Percentiles rank a stretch among this genome's conserved stretches.
Conservation (phyloP, 2,888 invertebrate genomes). For the Acronicta aceris region DNA sequence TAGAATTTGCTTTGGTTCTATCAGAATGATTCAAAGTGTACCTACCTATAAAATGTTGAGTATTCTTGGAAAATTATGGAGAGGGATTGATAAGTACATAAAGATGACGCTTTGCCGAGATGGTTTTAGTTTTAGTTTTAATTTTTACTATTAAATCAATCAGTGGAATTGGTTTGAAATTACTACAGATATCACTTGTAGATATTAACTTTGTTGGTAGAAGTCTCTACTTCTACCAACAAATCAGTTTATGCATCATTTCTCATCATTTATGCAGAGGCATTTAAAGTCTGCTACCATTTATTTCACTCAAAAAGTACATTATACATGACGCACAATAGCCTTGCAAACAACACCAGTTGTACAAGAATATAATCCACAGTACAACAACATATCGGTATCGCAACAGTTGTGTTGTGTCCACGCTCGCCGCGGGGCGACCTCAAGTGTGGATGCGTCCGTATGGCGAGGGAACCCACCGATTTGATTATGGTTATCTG, state of each 20-base stretch:
- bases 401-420: slow-evolving; percentile 82
- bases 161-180: no score
- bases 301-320: slow-evolving; percentile 2
- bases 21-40: neutral
- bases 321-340: slow-evolving; percentile 36
- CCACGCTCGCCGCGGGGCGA: slow-evolving; percentile 30
- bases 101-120: no score
- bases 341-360: slow-evolving; percentile 58
- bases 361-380: slow-evolving; percentile 61
- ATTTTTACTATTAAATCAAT: no score
- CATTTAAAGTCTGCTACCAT: no score
- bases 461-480: slow-evolving; percentile 65
- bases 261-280: no score
- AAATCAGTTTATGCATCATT: no score
- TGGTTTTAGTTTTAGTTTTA: no score
- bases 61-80: neutral
- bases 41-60: neutral
- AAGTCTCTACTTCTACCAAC: no score
- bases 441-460: slow-evolving; percentile 48
- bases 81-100: no score
- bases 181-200: no score
- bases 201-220: no score
- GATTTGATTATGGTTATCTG: slow-evolving; percentile 75
- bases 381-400: slow-evolving; percentile 70
- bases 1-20: slow-evolving; percentile 18